Conservation (phyloP, 1,140 invertebrate genomes). For the Drosophila santomea region DNA sequence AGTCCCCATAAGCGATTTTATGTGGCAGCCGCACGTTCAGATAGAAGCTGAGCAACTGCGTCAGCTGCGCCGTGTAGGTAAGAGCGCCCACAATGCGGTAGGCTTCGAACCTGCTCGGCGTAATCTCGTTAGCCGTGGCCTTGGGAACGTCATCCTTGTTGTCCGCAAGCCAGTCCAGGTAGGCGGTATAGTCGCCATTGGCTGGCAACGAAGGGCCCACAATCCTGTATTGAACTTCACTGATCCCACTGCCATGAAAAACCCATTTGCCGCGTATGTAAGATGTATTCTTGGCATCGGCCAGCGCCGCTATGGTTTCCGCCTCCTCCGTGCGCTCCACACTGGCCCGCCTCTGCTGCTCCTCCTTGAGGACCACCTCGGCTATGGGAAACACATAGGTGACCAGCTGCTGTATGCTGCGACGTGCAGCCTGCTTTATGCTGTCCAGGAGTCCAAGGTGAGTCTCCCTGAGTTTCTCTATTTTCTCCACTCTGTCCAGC, state of each 20-base stretch:
- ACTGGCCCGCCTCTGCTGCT: slow-evolving; percentile 56
- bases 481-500: slow-evolving; percentile 85
- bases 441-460: slow-evolving; percentile 86
- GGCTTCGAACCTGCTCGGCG: slow-evolving; percentile 87
- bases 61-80: slow-evolving; percentile 92
- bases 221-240: slow-evolving; percentile 90
- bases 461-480: slow-evolving; percentile 85
- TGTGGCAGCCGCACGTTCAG: slow-evolving; percentile 91
- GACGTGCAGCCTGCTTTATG: slow-evolving; percentile 87
- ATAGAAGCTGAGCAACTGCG: slow-evolving; percentile 91
- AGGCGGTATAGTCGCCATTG: slow-evolving; percentile 91
- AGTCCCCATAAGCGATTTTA: slow-evolving; percentile 91
- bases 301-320: slow-evolving; percentile 89
- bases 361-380: slow-evolving; percentile 74
- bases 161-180: slow-evolving; percentile 89
- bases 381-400: slow-evolving; percentile 90
- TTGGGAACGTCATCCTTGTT: slow-evolving; percentile 88
- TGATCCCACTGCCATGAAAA: slow-evolving; percentile 87
- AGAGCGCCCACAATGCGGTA: slow-evolving; percentile 92
- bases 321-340: slow-evolving; percentile 85
- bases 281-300: slow-evolving; percentile 91
- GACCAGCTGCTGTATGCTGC: slow-evolving; percentile 88
- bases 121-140: slow-evolving; percentile 81
- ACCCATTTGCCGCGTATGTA: slow-evolving; percentile 91
- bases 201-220: slow-evolving; percentile 90